phyloP scores from a whole-genome alignment of 2,888 invertebrate species.

The Uropetala carovei region DNA sequence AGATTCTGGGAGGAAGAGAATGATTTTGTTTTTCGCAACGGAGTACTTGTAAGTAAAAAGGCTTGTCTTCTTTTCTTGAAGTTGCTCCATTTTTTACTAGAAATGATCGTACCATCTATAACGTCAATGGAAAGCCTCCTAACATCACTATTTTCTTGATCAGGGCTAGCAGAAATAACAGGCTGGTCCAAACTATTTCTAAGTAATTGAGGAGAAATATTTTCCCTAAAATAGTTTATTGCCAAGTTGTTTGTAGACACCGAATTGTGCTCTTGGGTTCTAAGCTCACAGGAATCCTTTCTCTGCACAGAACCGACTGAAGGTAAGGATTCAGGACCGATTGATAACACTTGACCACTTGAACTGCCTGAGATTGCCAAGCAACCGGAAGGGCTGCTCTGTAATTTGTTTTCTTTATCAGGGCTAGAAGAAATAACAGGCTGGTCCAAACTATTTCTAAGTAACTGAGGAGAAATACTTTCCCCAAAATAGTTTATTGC shows the following conservation, averaged over 20 bases:
- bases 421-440: neutral
- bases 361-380: neutral
- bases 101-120: neutral
- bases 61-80: slow-evolving; percentile 47
- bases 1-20: neutral
- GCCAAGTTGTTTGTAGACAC: neutral
- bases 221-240: neutral
- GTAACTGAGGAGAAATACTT: neutral
- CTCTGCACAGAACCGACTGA: neutral
- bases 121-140: neutral
- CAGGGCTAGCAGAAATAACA: neutral
- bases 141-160: neutral
- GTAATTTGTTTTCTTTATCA: neutral
- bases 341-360: neutral
- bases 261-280: neutral
- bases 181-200: neutral
- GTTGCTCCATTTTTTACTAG: neutral
- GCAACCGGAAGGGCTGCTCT: slow-evolving; percentile 25
- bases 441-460: neutral
- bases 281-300: neutral
- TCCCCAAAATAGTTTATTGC: neutral
- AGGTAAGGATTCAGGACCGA: neutral
- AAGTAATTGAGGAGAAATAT: neutral
- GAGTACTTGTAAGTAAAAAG: neutral
- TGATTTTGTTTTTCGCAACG: neutral